Evolutionary conservation across 2,888 invertebrate species (phyloP).

Genomic region (Campoletis raptor): DNA sequence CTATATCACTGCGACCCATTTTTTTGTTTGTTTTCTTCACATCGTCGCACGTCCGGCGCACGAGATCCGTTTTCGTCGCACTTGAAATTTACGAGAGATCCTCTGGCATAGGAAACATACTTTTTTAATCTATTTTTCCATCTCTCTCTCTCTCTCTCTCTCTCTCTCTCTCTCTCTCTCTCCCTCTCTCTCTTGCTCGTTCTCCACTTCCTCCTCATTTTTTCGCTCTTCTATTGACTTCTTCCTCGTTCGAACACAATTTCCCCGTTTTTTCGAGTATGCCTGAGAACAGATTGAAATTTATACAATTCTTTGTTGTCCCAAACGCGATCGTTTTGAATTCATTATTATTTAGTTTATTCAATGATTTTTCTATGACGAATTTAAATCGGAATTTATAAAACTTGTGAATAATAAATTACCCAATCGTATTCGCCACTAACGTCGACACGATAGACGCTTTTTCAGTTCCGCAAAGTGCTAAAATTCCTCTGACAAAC

Average conservation of each 20-base stretch:
- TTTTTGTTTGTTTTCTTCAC: neutral
- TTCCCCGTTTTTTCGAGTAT: conserved; percentile 24
- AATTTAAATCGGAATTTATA: neutral
- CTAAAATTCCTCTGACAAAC: conserved; percentile 44
- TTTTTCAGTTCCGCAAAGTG: conserved; percentile 46
- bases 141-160: conserved; percentile 9
- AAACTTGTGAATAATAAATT: conserved; percentile 34
- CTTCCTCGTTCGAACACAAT: conserved; percentile 17
- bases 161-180: neutral
- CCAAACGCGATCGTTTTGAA: neutral
- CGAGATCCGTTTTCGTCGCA: conserved; percentile 54
- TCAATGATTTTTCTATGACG: neutral
- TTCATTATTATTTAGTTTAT: neutral
- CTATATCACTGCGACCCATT: conserved; percentile 45
- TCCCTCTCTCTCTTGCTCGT: neutral
- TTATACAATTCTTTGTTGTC: conserved; percentile 10
- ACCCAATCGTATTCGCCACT: conserved; percentile 54
- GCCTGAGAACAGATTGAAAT: conserved; percentile 58
- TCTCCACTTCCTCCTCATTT: neutral
- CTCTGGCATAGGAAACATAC: conserved; percentile 46
- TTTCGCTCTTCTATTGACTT: conserved; percentile 1
- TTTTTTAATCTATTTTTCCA: conserved; percentile 10
- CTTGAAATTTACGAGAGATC: conserved; percentile 48
- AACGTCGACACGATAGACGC: conserved; percentile 42
- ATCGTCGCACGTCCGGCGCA: conserved; percentile 58